A percentile compares a stretch with the other conserved stretches of the same genome.
These are phyloP conservation scores for Rhagologus leucostigma DNA, from an alignment of 2,113 vertebrate genomes.

Conservation along the genomic window DNA sequence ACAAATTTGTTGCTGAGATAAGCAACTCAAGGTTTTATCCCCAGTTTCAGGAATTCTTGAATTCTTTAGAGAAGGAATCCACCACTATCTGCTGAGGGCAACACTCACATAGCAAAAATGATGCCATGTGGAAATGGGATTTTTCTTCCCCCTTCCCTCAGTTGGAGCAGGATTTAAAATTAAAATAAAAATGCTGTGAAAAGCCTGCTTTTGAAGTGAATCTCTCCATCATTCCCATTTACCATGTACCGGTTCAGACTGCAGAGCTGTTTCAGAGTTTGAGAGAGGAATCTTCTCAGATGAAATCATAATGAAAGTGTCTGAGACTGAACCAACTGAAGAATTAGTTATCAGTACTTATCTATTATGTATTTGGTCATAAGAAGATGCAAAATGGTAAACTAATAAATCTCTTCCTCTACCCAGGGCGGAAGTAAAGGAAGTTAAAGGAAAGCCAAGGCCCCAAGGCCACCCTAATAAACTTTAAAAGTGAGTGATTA, in stretches of 20 bases:
- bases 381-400: background rate
- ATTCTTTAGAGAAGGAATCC: background rate
- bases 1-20: background rate
- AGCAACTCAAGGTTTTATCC: background rate
- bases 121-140: background rate
- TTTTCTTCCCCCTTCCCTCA: background rate
- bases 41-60: background rate
- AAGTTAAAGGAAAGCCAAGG: background rate
- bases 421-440: background rate
- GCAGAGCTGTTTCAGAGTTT: background rate
- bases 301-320: background rate
- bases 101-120: background rate
- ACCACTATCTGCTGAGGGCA: background rate
- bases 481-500: background rate
- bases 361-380: background rate
- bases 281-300: background rate
- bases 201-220: background rate
- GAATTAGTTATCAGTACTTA: background rate
- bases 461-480: background rate
- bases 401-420: background rate
- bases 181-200: background rate
- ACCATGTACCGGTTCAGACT: fast-evolving
- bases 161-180: background rate
- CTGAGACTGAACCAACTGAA: background rate
- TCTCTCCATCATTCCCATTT: background rate